phyloP scores from a whole-genome alignment of 2,113 vertebrate species.

The Mobula birostris region DNA sequence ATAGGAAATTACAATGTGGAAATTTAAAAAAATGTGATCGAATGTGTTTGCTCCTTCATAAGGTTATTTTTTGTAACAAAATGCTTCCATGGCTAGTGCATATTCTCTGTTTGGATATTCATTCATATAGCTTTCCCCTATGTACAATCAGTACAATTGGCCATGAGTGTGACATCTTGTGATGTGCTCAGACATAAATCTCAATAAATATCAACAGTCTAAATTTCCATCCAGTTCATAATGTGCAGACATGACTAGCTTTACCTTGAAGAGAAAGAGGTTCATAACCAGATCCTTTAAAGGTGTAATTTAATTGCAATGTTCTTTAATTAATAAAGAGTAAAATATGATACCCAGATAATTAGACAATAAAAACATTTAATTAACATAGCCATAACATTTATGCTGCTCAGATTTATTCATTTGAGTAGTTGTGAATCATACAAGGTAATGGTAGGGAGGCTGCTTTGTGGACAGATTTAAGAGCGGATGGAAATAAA shows the following conservation, averaged over 20 bases:
- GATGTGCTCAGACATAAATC: neutral
- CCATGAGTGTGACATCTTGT: neutral
- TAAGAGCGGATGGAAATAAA: neutral
- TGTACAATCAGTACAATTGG: neutral
- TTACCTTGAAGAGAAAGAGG: too few relatives aligned
- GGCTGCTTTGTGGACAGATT: neutral
- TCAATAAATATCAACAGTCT: neutral
- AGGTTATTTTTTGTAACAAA: neutral
- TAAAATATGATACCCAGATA: neutral
- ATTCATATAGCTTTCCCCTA: neutral
- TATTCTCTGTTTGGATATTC: constrained; percentile 4
- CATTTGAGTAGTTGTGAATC: neutral
- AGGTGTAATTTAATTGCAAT: neutral
- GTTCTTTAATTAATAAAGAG: neutral
- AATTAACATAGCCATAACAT: neutral
- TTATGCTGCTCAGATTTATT: neutral
- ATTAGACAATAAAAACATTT: neutral
- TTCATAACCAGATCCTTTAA: neutral
- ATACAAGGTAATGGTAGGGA: neutral
- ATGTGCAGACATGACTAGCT: neutral
- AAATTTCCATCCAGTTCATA: neutral
- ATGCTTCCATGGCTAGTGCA: neutral
- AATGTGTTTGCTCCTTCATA: neutral
- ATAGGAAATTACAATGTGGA: neutral
- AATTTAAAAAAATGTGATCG: neutral